Base-by-base conservation (phyloP, 2,797 vertebrate species). In the Antrozous pallidus region DNA sequence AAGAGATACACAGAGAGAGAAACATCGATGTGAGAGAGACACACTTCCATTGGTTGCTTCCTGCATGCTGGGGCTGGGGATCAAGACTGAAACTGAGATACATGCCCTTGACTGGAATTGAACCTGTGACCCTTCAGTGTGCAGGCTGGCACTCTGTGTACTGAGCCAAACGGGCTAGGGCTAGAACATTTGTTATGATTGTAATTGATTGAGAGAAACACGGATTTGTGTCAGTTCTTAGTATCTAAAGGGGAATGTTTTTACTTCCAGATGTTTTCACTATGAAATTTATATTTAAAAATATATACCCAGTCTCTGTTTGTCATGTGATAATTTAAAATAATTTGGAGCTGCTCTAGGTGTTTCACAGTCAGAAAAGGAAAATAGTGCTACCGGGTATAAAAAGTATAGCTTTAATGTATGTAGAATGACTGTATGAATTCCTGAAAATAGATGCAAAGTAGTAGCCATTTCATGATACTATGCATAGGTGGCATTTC, bases 201-300 rank as follows among this genome's bases (percentile, higher is more conserved):
- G 7, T 1, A 88, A 8, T 61, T 16, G 86, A 42, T 67, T 5
- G 6, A 94, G 20, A 85, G 78, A 85, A 90, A 18, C 11, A 5
- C 54, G 20, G 90, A 33, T 28, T 93, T 69, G 16, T 96, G 82
- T 96, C 28, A 85, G 78, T 78, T 93, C 38, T 81, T 83, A 49
- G 31, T 61, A 1, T 56, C 20, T 61, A 80, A 88, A 82, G 26
- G 56, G n/a, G n/a, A 74, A 18, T 91, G n/a, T 63, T 95, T 47
- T 95, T 94, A 54, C 7, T 42, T 90, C 13, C 42, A 65, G 8
- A 70, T 78, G 22, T 92, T 92, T 92, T 90, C 33, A 75, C 28
- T 42, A 7, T 83, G 56, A 95, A 88, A 26, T 81, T n/a, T 81
- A 1, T n/a, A 47, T 91, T 90, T 28, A 31, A 18, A 86, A 84